Percentiles rank a stretch among this genome's conserved stretches.
Conservation (phyloP, 2,797 vertebrate species). For the Sebastes variabilis region DNA sequence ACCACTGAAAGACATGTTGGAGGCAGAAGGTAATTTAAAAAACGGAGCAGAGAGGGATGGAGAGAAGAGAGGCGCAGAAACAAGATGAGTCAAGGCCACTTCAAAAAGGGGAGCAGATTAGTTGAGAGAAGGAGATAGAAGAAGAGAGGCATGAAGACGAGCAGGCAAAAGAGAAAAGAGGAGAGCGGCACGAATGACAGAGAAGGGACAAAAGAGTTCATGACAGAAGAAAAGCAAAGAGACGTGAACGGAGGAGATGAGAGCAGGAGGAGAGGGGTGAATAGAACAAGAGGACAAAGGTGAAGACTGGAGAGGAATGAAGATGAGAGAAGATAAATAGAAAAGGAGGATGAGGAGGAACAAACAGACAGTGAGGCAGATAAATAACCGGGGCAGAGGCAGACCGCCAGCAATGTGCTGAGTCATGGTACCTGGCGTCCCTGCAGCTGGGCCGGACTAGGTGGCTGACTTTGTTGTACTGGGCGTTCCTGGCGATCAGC, state of each 20-base stretch:
- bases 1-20: not conserved
- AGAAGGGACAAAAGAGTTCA: not conserved
- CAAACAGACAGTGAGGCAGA: not conserved
- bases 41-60: not conserved
- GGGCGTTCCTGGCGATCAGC: constrained; percentile 86
- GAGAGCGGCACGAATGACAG: not conserved
- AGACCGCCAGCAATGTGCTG: not conserved
- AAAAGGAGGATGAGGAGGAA: not conserved
- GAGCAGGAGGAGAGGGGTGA: not conserved
- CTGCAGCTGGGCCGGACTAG: constrained; percentile 86
- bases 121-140: not conserved
- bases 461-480: constrained; percentile 83
- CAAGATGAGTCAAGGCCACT: not conserved
- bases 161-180: not conserved
- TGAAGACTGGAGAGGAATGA: constrained; percentile 3
- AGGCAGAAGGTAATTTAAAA: not conserved
- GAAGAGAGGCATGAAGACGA: not conserved
- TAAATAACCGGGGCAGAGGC: not conserved
- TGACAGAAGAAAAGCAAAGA: not conserved
- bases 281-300: not conserved
- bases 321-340: not conserved
- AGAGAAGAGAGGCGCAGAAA: not conserved
- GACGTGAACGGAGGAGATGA: not conserved
- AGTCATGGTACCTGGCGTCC: constrained; percentile 86
- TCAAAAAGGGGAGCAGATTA: not conserved